Evolutionary conservation across 2,797 vertebrate genomes (phyloP), one percentile per base, ranked within the genome.

Genomic region (Onychomys leucogaster): DNA sequence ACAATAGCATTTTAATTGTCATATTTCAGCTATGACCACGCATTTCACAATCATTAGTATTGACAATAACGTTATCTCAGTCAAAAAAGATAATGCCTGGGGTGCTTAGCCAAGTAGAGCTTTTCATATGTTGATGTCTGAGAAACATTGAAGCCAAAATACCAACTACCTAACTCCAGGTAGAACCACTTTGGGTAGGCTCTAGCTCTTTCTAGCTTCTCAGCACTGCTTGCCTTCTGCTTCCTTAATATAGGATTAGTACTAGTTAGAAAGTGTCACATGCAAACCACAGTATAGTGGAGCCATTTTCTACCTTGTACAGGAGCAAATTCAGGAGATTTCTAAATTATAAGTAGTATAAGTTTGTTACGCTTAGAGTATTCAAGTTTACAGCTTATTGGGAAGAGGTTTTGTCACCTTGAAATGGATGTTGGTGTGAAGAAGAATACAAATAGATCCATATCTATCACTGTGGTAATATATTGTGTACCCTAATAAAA

Each of bases 301-400:
- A 67, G 75, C 76, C 67, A 34, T 82, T 82, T 86, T 71, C 81
- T 29, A 46, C 19, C n/a, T 82, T 41, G 59, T 91, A 41, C 23
- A 96, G 14, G 95, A 96, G 19, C 14, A 87, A 89, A 90, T 94
- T 90, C 43, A 65, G 29, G 11, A 67, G 63, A 32, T 67, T 34
- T 32, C 63, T 32, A 29, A 61, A 21, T 77, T 2, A 78, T 14
- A 91, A 83, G 11, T 52, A 23, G 25, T 65, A 37, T 57, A 90
- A 55, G 0, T 46, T n/a, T n/a, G n/a, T n/a, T n/a, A n/a, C n/a
- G n/a, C n/a, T 63, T 43, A 69, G n/a, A 32, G 19, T 4, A 77
- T 9, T 21, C 23, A 32, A 12, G n/a, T 9, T 83, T 46, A 4
- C 17, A 87, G 9, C 8, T 10, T 29, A 12, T 25, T 41, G 85